Evolutionary conservation across 1,140 invertebrate species (phyloP), one percentile per base, ranked within the genome.

Genomic region (Drosophila orena): DNA sequence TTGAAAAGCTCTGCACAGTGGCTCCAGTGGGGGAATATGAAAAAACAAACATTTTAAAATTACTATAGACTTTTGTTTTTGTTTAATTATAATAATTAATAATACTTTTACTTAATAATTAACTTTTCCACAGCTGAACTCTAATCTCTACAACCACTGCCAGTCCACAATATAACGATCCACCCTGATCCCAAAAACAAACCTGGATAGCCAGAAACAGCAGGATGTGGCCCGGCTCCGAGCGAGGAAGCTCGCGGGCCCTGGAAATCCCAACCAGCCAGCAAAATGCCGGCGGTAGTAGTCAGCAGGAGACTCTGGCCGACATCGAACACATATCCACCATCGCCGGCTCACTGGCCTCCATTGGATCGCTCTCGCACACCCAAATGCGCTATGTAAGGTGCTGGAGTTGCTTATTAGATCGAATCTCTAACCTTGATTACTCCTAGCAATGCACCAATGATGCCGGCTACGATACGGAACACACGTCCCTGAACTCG

Each of bases 401-500:
- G 72, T 7, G 4, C 20, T n/a, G 0, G 2, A 24, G 0, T 1
- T 0, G 6, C 6, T 40, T 3, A 0, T 3, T 11, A 4, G 38
- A 27, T 6, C 0, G 11, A 0, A 5, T 20, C 12, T 40, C 10
- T 22, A 24, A 17, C 4, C 11, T 12, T 20, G 0, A 38, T 2
- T n/a, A n/a, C 22, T 20, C 37, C 4, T 27, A 76, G 47, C 70
- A 92, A 84, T 88, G 92, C 35, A 92, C 92, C 52, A 93, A 93
- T 27, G 94, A 95, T 83, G 95, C 95, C 68, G 93, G 95, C 55
- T 96, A 96, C 86, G 94, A 96, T 77, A 96, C 95, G 47, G 95
- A 96, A 91, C 95, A 96, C 79, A 96, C 96, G 7, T 96, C 96
- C 92, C 93, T 96, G 6, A 95, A 94, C 42, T 96, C 95, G 8